Percentiles rank a stretch among this genome's conserved stretches.
Conservation (phyloP, 2,888 invertebrate genomes). For the Pyralis farinalis region DNA sequence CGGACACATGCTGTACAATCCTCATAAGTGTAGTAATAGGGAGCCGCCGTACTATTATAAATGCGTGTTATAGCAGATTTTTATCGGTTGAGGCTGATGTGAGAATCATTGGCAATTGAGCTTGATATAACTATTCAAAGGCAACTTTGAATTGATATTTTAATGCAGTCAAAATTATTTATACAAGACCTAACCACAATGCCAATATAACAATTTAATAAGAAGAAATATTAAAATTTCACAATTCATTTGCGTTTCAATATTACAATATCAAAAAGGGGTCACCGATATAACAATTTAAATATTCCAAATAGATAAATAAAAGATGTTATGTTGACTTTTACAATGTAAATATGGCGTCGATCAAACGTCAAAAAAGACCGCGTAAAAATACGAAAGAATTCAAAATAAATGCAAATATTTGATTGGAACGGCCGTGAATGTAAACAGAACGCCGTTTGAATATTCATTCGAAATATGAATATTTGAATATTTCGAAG, state of each 20-base stretch:
- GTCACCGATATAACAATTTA: slow-evolving; percentile 19
- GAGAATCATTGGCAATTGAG: too few species aligned
- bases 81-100: too few species aligned
- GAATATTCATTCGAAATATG: slow-evolving; percentile 79
- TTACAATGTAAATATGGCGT: slow-evolving; percentile 34
- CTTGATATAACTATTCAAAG: too few species aligned
- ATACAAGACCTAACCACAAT: too few species aligned
- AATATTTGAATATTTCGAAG: slow-evolving; percentile 70
- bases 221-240: neutral
- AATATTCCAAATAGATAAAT: slow-evolving; percentile 19
- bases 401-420: slow-evolving; percentile 77
- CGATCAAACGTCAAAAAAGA: slow-evolving; percentile 39
- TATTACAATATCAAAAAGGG: slow-evolving; percentile 11
- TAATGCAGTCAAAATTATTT: too few species aligned
- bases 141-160: too few species aligned
- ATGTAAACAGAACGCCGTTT: slow-evolving; percentile 75
- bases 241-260: neutral
- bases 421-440: slow-evolving; percentile 76
- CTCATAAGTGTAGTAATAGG: too few species aligned
- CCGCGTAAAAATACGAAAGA: slow-evolving; percentile 39
- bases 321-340: slow-evolving; percentile 18
- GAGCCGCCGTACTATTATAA: too few species aligned
- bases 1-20: too few species aligned
- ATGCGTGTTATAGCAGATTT: too few species aligned
- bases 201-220: too few species aligned